phyloP scores from a whole-genome alignment of 2,113 vertebrate genomes.

The Syngnathus scovelli region DNA sequence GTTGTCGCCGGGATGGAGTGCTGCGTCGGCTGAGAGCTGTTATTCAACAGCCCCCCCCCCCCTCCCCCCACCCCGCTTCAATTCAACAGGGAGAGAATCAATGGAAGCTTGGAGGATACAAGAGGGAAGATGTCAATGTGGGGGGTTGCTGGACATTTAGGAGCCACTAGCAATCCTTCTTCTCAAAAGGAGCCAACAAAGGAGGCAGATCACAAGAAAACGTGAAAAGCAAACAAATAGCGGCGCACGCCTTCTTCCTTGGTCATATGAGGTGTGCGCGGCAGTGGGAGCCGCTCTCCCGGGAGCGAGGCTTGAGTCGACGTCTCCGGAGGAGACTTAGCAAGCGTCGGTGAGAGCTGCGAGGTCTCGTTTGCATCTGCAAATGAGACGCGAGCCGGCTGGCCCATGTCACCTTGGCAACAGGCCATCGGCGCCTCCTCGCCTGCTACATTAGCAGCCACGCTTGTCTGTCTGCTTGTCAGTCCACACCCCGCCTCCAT shows the following conservation, averaged over 20 bases:
- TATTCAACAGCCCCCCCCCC: conserved; percentile 62
- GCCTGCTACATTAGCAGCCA: conserved; percentile 55
- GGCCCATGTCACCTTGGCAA: conserved; percentile 73
- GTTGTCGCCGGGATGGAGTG: conserved; percentile 63
- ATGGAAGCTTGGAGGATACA: conserved; percentile 53
- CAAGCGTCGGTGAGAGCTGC: conserved; percentile 44
- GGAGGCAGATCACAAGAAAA: conserved; percentile 47
- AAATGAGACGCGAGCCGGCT: conserved; percentile 69
- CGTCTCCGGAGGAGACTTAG: conserved; percentile 55
- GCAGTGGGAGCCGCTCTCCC: conserved; percentile 33
- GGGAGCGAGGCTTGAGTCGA: conserved; percentile 36
- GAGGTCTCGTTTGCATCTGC: conserved; percentile 71
- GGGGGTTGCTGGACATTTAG: conserved; percentile 56
- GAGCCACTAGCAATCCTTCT: conserved; percentile 51
- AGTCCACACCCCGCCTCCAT: conserved; percentile 56
- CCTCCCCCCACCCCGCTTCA: conserved; percentile 41
- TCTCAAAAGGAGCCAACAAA: conserved; percentile 50
- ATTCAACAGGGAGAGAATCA: conserved; percentile 58
- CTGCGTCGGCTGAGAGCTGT: conserved; percentile 58
- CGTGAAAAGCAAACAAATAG: conserved; percentile 64
- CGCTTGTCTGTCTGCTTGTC: conserved; percentile 66
- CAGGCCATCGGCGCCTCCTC: conserved; percentile 68
- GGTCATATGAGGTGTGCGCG: conserved; percentile 53
- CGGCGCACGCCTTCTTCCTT: conserved; percentile 35
- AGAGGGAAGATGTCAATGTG: conserved; percentile 54